These are phyloP conservation scores for Hydractinia symbiolongicarpus DNA, from an alignment of 30 jellyfish, hydroid and myxozoan genomes.

Conservation along the genomic window DNA sequence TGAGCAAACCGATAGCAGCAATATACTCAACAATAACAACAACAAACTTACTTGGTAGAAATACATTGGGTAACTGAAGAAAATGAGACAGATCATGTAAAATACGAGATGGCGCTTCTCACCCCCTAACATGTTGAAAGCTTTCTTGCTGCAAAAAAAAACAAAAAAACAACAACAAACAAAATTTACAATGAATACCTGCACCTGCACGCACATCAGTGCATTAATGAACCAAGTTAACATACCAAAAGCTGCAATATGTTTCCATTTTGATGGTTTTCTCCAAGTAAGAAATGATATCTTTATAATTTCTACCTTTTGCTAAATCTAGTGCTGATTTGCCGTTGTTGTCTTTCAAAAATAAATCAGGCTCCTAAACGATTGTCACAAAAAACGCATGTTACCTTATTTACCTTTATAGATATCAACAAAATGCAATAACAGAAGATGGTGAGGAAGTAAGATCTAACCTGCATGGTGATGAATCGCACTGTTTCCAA, in stretches of 20 bases:
- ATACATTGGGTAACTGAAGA: conserved; percentile 87
- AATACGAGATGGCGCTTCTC: conserved; percentile 58
- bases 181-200: neutral
- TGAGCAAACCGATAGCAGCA: neutral
- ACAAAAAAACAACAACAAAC: neutral
- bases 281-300: conserved; percentile 40
- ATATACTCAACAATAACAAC: too few relatives aligned
- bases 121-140: conserved; percentile 44
- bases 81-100: conserved; percentile 44
- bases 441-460: neutral
- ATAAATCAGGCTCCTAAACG: conserved; percentile 64
- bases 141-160: conserved; percentile 47
- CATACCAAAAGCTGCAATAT: conserved; percentile 65
- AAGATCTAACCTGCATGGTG: conserved; percentile 54
- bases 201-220: neutral
- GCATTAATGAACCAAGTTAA: neutral
- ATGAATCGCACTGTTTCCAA: conserved; percentile 74
- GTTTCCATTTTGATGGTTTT: conserved; percentile 54
- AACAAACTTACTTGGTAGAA: conserved; percentile 63
- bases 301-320: conserved; percentile 77
- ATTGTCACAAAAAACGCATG: neutral
- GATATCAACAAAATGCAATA: neutral
- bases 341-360: conserved; percentile 74
- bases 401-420: neutral
- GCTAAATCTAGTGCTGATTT: conserved; percentile 93